These are phyloP conservation scores for Huso huso DNA, from an alignment of 2,797 vertebrate genomes.

Conservation along the genomic window DNA sequence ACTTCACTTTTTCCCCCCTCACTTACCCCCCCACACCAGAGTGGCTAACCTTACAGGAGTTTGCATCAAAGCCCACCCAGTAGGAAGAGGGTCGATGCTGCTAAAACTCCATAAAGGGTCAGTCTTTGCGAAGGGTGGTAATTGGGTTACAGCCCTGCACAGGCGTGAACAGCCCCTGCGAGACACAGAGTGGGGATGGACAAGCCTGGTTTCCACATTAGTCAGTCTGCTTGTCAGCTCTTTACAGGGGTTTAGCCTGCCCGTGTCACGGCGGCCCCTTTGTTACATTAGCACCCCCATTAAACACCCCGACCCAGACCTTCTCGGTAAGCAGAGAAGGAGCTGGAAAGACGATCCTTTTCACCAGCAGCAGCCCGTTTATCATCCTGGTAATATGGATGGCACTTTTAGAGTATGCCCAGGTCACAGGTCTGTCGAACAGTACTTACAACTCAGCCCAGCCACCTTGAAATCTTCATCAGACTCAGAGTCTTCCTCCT, in stretches of 20 bases:
- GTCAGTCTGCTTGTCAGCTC: background rate
- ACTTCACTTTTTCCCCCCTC: too few species aligned
- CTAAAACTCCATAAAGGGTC: too few species aligned
- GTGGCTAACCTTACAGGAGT: background rate
- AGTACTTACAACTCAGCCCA: constrained; percentile 80
- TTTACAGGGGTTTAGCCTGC: background rate
- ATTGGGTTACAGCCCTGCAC: background rate
- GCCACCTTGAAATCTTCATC: constrained; percentile 77
- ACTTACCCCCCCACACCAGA: background rate
- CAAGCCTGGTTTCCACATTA: background rate
- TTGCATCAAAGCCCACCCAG: background rate
- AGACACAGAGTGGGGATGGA: background rate
- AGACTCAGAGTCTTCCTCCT: constrained; percentile 70
- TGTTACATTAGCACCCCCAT: constrained; percentile 6
- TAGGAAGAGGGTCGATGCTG: background rate
- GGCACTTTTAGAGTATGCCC: background rate
- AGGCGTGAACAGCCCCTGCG: too few species aligned
- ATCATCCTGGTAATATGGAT: background rate
- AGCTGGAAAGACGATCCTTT: background rate
- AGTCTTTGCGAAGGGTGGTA: background rate
- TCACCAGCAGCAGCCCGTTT: background rate
- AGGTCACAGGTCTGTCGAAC: fast-evolving
- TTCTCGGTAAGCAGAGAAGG: background rate
- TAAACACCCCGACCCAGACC: background rate
- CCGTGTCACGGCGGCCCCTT: background rate